Evolutionary conservation across 1,140 invertebrate species (phyloP).

Genomic region (Anoplophora glabripennis): DNA sequence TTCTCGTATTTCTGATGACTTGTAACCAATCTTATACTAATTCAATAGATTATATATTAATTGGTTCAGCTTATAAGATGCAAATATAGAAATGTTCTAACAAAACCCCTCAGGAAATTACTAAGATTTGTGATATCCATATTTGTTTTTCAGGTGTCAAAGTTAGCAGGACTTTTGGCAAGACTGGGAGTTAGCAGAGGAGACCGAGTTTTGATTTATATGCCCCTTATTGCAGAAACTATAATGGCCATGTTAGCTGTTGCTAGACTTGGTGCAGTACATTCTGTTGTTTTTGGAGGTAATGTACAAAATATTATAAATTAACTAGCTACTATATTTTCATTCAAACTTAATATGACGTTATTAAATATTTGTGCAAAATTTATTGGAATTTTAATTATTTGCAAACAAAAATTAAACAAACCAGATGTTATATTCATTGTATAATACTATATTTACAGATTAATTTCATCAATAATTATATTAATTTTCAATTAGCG

Average conservation of each 20-base stretch:
- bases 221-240: conserved; percentile 87
- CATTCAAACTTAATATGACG: too few species aligned
- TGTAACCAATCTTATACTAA: too few species aligned
- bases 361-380: too few species aligned
- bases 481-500: not conserved
- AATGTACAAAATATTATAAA: conserved; percentile 8
- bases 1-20: too few species aligned
- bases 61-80: too few species aligned
- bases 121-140: not conserved
- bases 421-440: too few species aligned
- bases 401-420: too few species aligned
- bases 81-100: too few species aligned
- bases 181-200: conserved; percentile 73
- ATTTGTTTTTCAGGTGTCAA: conserved; percentile 58
- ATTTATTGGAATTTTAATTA: too few species aligned
- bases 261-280: conserved; percentile 77
- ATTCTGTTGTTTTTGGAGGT: conserved; percentile 88
- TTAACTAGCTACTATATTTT: not conserved
- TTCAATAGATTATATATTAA: too few species aligned
- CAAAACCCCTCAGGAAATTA: not conserved
- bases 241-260: conserved; percentile 82
- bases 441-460: too few species aligned
- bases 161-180: conserved; percentile 72
- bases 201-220: conserved; percentile 82
- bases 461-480: too few species aligned